A percentile compares a stretch with the other conserved stretches of the same genome.
Evolutionary conservation across 2,113 vertebrate genomes (phyloP).

Genomic region (Sisor rabdophorus): DNA sequence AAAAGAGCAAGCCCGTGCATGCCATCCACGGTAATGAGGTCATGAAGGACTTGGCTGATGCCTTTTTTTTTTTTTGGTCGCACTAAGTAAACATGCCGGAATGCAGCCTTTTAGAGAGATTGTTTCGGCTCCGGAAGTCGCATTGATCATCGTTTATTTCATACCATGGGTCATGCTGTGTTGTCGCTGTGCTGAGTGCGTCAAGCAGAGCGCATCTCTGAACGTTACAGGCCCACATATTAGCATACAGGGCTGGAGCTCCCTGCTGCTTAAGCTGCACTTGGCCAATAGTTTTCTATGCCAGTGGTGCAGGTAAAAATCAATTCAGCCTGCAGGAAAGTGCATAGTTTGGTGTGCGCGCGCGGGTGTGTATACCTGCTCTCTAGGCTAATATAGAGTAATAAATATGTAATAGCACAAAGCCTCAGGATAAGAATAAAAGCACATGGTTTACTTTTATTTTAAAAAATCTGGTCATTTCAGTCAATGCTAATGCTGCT

Average conservation of each 20-base stretch:
- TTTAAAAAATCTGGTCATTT: not conserved
- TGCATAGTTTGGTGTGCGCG: conserved; percentile 2
- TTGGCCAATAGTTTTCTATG: conserved; percentile 13
- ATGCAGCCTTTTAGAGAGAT: not conserved
- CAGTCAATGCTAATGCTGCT: conserved; percentile 22
- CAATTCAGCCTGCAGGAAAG: conserved; percentile 29
- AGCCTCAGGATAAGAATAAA: not conserved
- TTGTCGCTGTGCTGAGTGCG: not conserved
- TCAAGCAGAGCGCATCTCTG: not conserved
- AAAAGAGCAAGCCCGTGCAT: conserved; percentile 29
- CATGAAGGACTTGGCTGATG: conserved; percentile 43
- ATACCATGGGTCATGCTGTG: not conserved
- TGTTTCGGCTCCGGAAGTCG: not conserved
- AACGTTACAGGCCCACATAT: not conserved
- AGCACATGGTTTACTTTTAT: conserved; percentile 17
- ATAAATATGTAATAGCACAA: conserved; percentile 4
- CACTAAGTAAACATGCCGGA: no score
- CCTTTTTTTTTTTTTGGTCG: not conserved
- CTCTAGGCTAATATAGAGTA: conserved; percentile 26
- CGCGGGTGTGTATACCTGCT: not conserved
- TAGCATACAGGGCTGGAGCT: conserved; percentile 16
- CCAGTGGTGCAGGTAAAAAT: conserved; percentile 26
- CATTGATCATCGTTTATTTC: conserved; percentile 26
- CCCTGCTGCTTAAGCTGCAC: not conserved
- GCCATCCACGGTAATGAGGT: conserved; percentile 53